Base-by-base conservation (phyloP, 2,797 vertebrate species). In the Calcarius lapponicus region DNA sequence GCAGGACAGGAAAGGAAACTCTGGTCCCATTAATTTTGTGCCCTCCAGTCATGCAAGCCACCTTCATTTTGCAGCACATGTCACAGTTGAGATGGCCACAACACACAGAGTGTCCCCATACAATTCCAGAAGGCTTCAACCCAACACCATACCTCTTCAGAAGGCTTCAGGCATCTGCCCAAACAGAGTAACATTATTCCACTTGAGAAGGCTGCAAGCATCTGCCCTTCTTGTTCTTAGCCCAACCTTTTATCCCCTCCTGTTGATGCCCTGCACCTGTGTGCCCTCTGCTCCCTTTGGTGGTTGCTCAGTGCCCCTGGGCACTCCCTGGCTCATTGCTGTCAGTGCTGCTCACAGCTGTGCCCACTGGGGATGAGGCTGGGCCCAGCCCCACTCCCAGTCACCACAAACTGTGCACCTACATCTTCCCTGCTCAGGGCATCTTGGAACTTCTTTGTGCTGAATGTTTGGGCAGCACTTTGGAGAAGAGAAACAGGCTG, bases 121-220 rank as follows among this genome's bases (percentile, higher is more conserved):
- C 57, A 38, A 38, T 18, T 38, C 6, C 34, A 28, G 57, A 38
- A 21, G 31, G 12, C 31, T 54, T 9, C 53, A 54, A 17, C 34
- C 57, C 57, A 36, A 58, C n/a, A 25, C 11, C 31, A 5, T 8
- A 25, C n/a, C 10, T 17, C 22, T 8, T 36, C 32, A 36, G 15
- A 36, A 57, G n/a, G n/a, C n/a, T 57, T 11, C n/a, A 58, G 11
- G 34, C 7, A 17, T 17, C 56, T 3, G 25, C 34, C 34, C 57
- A 26, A 11, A 6, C 3, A 34, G 7, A 58, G 11, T 8, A 36
- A 34, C 22, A 57, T 7, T 22, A 11, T 1, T 0, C 2, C 24
- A 17, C 56, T 25, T 58, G 10, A 58, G 8, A 26, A 11, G n/a
- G 7, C n/a, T 58, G 4, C n/a, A 36, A 8, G n/a, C 4, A 25